Percentiles rank a stretch among this genome's conserved stretches.
phyloP scores from a whole-genome alignment of 2,797 vertebrate genomes.

The Chaetophractus vellerosus region DNA sequence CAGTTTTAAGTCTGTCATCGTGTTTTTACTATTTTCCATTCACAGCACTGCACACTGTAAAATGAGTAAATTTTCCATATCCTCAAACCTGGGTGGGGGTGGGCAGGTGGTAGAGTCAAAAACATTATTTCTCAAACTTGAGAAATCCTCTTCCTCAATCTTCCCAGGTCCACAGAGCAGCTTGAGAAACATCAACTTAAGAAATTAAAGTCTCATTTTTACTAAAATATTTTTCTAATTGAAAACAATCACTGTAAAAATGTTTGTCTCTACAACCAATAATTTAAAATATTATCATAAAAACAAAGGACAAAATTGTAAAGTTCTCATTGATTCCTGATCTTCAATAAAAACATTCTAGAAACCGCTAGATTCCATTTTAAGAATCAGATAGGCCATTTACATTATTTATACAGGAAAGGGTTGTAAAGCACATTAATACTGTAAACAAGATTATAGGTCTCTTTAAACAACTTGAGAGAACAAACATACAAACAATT shows the following conservation, averaged over 20 bases:
- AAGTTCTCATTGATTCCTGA: neutral
- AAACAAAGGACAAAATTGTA: neutral
- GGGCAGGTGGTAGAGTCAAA: neutral
- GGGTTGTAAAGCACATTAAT: neutral
- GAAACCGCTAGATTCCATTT: neutral
- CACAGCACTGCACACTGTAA: neutral
- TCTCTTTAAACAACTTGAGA: neutral
- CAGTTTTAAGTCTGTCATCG: rapidly evolving
- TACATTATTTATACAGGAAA: neutral
- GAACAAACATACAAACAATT: neutral
- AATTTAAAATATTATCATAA: neutral
- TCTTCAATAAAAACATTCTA: neutral
- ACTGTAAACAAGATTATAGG: neutral
- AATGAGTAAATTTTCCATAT: rapidly evolving
- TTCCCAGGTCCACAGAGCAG: neutral
- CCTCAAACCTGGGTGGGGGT: neutral
- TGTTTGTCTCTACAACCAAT: neutral
- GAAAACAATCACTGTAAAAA: neutral
- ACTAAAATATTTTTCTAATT: neutral
- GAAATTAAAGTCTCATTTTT: neutral
- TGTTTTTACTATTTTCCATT: neutral
- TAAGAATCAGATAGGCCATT: neutral
- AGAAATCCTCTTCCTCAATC: neutral
- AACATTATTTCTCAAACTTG: neutral
- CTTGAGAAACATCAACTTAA: neutral